A percentile compares a stretch with the other conserved stretches of the same genome.
phyloP scores from a whole-genome alignment of 2,888 invertebrate genomes.

The Phymatocera aterrima region DNA sequence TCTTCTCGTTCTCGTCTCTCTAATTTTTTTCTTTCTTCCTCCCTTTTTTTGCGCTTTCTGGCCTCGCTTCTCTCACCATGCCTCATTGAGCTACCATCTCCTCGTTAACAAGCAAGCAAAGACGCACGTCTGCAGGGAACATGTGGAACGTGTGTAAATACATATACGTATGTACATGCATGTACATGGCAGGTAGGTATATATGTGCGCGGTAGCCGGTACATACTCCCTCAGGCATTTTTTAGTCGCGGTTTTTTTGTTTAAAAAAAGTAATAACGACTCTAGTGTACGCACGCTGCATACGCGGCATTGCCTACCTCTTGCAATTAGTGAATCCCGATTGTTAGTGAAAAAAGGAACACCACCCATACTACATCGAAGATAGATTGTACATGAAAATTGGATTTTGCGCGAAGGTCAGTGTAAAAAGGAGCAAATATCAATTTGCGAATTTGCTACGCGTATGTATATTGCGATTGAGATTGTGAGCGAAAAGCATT shows the following conservation, averaged over 20 bases:
- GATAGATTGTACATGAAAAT: no score
- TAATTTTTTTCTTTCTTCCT: not conserved
- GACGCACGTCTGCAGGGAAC: slow-evolving; percentile 33
- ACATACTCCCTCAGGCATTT: not conserved
- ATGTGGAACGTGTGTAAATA: slow-evolving; percentile 7
- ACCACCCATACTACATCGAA: no score
- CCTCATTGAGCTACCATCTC: slow-evolving; percentile 17
- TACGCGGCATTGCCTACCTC: not conserved
- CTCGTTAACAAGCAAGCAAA: slow-evolving; percentile 41
- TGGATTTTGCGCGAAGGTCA: no score
- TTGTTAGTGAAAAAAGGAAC: no score
- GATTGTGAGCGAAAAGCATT: no score
- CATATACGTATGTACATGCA: not conserved
- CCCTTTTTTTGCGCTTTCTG: not conserved
- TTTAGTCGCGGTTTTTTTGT: not conserved
- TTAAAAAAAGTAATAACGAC: not conserved
- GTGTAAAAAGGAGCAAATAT: no score
- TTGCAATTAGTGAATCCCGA: slow-evolving; percentile 3
- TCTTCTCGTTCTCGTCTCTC: not conserved
- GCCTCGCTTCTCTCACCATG: not conserved
- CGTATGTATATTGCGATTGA: no score
- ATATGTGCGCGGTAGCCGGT: no score
- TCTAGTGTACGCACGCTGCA: not conserved
- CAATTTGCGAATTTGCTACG: no score
- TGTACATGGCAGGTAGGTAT: no score